These are phyloP conservation scores for Phortica magna DNA, from an alignment of 2,888 invertebrate genomes.

Conservation along the genomic window DNA sequence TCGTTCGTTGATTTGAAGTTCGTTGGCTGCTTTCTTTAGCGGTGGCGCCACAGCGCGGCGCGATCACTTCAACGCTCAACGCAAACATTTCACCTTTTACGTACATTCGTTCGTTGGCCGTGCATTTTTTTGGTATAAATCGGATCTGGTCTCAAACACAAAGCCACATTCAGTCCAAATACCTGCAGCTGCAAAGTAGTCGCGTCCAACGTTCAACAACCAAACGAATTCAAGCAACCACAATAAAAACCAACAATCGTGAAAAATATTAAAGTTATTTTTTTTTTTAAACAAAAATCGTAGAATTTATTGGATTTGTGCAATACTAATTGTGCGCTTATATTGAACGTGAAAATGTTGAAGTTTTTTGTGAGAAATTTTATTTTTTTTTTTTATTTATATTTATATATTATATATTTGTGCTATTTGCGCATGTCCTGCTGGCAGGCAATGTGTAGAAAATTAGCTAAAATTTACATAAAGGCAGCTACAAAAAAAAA, in stretches of 20 bases:
- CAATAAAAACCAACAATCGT: no score
- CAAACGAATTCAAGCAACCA: no score
- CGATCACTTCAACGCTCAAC: not conserved
- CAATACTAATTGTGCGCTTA: not conserved
- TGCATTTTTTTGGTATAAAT: slow-evolving; percentile 73
- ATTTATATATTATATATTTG: not conserved
- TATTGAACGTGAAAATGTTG: slow-evolving; percentile 60
- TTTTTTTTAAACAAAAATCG: no score
- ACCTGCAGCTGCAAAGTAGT: slow-evolving; percentile 67
- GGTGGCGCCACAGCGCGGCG: slow-evolving; percentile 11
- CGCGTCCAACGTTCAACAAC: slow-evolving; percentile 13
- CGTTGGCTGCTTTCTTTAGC: slow-evolving; percentile 58
- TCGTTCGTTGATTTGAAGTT: slow-evolving; percentile 60
- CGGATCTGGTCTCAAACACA: slow-evolving; percentile 75
- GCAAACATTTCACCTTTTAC: slow-evolving; percentile 25
- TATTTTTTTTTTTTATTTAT: slow-evolving; percentile 18
- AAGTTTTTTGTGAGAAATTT: slow-evolving; percentile 72
- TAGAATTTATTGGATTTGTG: not conserved
- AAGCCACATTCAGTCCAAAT: slow-evolving; percentile 73
- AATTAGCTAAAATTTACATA: no score
- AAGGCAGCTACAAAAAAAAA: not conserved
- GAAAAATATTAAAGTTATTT: no score
- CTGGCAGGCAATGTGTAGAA: not conserved
- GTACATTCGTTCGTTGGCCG: slow-evolving; percentile 27
- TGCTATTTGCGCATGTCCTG: not conserved